Conservation (phyloP, 2,888 invertebrate genomes). For the Lysandra coridon region DNA sequence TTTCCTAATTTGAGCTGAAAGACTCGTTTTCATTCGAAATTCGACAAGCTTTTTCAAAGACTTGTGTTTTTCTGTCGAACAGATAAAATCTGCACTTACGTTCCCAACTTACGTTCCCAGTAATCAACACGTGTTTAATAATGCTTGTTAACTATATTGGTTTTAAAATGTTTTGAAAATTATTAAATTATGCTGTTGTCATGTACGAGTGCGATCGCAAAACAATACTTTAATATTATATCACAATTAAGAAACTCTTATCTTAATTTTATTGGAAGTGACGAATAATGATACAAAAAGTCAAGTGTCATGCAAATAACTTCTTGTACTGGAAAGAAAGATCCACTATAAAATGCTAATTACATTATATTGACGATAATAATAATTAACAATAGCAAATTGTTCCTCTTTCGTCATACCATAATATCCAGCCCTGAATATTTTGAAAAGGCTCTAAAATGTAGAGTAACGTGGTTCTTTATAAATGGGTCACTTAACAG, state of each 20-base stretch:
- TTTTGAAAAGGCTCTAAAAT: conserved; percentile 9
- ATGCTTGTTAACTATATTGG: too few relatives aligned
- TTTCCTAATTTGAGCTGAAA: neutral
- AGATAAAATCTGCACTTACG: neutral
- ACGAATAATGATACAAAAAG: too few relatives aligned
- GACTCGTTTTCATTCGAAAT: neutral
- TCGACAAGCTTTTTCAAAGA: conserved; percentile 10
- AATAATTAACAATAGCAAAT: neutral
- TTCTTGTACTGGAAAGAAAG: neutral
- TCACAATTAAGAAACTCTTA: too few relatives aligned
- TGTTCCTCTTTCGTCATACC: neutral
- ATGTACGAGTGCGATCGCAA: too few relatives aligned
- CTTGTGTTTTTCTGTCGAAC: neutral
- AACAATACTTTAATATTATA: too few relatives aligned
- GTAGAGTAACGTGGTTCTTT: conserved; percentile 18
- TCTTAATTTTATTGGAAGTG: too few relatives aligned
- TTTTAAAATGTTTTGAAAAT: too few relatives aligned
- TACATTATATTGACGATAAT: neutral
- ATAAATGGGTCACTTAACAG: conserved; percentile 28
- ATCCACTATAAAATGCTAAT: neutral
- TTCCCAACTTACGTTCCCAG: neutral
- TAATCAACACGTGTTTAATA: neutral
- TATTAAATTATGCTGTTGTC: too few relatives aligned
- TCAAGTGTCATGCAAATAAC: too few relatives aligned
- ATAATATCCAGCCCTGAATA: conserved; percentile 20